These are phyloP conservation scores for Lysiphlebus fabarum DNA, from an alignment of 1,140 invertebrate species.

Conservation along the genomic window DNA sequence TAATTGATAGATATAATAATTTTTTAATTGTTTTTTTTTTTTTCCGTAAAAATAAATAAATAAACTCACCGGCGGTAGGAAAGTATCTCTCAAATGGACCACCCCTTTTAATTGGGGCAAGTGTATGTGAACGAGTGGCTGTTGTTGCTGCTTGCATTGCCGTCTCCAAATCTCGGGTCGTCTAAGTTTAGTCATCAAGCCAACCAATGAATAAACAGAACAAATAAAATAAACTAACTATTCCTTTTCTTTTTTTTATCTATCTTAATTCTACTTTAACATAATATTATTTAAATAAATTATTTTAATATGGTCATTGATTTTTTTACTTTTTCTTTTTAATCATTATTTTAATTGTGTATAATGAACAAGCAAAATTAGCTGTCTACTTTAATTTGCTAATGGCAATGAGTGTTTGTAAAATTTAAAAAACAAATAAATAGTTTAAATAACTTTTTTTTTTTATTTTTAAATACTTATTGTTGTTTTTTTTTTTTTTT, in stretches of 20 bases:
- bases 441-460: too few relatives aligned
- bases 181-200: slow-evolving; percentile 55
- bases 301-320: too few relatives aligned
- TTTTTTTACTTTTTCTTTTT: too few relatives aligned
- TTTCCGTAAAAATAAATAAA: slow-evolving; percentile 47
- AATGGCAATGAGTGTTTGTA: too few relatives aligned
- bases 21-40: slow-evolving; percentile 9
- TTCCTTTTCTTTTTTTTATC: neutral
- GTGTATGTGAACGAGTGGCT: slow-evolving; percentile 66
- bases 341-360: too few relatives aligned
- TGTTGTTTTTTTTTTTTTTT: neutral
- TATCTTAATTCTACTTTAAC: neutral
- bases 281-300: too few relatives aligned
- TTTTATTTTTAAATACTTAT: neutral
- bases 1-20: slow-evolving; percentile 2
- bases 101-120: slow-evolving; percentile 70
- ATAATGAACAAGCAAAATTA: too few relatives aligned
- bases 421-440: too few relatives aligned
- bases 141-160: slow-evolving; percentile 67
- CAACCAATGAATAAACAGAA: slow-evolving; percentile 55
- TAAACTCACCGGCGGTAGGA: slow-evolving; percentile 72
- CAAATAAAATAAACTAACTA: slow-evolving; percentile 32
- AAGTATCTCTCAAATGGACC: slow-evolving; percentile 74
- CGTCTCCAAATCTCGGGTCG: slow-evolving; percentile 60
- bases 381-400: too few relatives aligned